phyloP scores from a whole-genome alignment of 2,797 vertebrate genomes.

The Tapera naevia region DNA sequence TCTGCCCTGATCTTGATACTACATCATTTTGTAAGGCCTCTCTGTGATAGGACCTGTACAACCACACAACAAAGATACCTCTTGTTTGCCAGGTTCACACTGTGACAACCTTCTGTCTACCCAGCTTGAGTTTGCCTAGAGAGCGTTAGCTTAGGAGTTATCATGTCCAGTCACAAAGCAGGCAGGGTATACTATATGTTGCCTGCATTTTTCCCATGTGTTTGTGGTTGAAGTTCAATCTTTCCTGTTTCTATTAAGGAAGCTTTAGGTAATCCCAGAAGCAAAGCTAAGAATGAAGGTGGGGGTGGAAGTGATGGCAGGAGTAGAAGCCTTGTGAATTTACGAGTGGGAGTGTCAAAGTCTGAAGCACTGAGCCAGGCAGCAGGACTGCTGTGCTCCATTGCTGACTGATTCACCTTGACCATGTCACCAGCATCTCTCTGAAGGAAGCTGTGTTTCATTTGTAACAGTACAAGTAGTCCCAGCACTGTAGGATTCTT shows the following conservation, averaged over 20 bases:
- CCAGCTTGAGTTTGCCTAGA: not conserved
- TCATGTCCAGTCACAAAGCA: not conserved
- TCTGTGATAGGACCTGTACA: not conserved
- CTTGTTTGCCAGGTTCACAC: not conserved
- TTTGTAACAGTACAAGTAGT: not conserved
- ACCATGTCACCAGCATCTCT: not conserved
- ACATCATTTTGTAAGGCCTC: not conserved
- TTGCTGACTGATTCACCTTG: not conserved
- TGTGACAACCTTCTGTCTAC: not conserved
- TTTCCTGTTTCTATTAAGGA: not conserved
- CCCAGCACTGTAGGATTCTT: too few species aligned
- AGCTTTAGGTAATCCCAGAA: not conserved
- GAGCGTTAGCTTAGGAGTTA: not conserved
- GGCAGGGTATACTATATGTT: not conserved
- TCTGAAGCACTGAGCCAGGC: not conserved
- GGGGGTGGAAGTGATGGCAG: not conserved
- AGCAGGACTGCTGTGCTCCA: not conserved
- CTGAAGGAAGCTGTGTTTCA: not conserved
- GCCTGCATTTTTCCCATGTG: not conserved
- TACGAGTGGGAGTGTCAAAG: not conserved
- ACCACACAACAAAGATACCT: not conserved
- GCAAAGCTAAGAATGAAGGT: not conserved
- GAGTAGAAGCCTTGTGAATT: not conserved
- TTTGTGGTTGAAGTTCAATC: constrained; percentile 9
- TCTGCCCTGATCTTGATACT: not conserved